phyloP scores from a whole-genome alignment of 1,140 invertebrate species.

The Drosophila takahashii region DNA sequence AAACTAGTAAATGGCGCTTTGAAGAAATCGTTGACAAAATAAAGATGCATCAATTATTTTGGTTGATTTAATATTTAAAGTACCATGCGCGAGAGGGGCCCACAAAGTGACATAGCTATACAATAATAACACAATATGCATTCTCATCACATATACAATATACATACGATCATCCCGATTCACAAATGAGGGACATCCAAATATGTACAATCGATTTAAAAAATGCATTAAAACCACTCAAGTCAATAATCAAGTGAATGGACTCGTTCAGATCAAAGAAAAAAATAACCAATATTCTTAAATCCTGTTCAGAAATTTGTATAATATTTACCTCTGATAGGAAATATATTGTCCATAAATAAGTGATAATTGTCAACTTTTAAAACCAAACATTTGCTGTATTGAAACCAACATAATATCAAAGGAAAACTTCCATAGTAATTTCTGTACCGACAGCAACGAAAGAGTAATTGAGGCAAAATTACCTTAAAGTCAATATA shows the following conservation, averaged over 20 bases:
- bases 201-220: constrained; percentile 15
- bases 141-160: constrained; percentile 40
- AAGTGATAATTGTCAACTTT: too few species aligned
- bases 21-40: background rate
- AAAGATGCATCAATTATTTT: constrained; percentile 5
- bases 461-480: constrained; percentile 22
- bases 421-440: background rate
- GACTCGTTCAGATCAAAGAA: too few species aligned
- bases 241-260: background rate
- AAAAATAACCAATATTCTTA: too few species aligned
- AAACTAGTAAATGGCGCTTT: background rate
- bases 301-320: background rate
- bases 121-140: constrained; percentile 41
- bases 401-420: background rate
- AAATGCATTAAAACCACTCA: background rate
- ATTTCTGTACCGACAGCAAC: constrained; percentile 7
- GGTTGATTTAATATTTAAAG: constrained; percentile 20
- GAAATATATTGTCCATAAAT: too few species aligned
- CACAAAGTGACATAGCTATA: constrained; percentile 23
- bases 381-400: background rate
- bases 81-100: constrained; percentile 23
- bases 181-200: constrained; percentile 12
- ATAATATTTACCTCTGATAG: background rate
- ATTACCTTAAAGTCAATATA: constrained; percentile 98
- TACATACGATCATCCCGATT: constrained; percentile 19